A percentile compares a stretch with the other conserved stretches of the same genome.
These are phyloP conservation scores for Mixornis gularis DNA, from an alignment of 2,113 vertebrate species.

Conservation along the genomic window DNA sequence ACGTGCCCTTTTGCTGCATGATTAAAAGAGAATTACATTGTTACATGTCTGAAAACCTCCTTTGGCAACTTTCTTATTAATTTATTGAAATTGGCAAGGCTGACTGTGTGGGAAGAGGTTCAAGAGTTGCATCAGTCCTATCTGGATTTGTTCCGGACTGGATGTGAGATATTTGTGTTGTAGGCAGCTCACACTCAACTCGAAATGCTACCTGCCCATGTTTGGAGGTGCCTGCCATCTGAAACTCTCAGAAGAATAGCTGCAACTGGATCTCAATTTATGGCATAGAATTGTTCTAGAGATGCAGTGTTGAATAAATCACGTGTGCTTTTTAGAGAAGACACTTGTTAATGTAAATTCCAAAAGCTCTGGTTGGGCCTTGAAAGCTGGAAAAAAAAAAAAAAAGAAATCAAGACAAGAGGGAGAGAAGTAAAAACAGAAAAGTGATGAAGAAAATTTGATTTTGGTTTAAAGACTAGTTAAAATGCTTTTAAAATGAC, in stretches of 20 bases:
- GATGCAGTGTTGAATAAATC: neutral
- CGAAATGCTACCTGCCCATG: neutral
- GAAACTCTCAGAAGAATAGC: neutral
- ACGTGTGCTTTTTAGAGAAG: neutral
- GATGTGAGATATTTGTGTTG: neutral
- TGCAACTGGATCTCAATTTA: neutral
- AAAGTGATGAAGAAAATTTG: neutral
- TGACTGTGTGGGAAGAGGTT: neutral
- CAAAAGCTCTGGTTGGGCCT: neutral
- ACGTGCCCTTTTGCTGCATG: neutral
- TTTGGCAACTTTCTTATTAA: neutral
- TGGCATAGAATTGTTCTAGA: neutral
- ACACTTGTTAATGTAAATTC: neutral
- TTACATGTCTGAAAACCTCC: neutral
- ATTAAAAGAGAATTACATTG: neutral
- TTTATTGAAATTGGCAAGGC: conserved; percentile 23
- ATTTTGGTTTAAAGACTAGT: neutral
- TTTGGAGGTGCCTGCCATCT: neutral
- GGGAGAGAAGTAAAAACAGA: neutral
- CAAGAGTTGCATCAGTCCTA: conserved; percentile 3
- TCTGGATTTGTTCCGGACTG: neutral
- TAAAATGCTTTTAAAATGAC: neutral
- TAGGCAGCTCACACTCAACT: neutral
- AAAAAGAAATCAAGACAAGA: neutral
- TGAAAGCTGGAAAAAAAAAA: neutral